Evolutionary conservation across 2,113 vertebrate species (phyloP).

Genomic region (Theristicus caerulescens): DNA sequence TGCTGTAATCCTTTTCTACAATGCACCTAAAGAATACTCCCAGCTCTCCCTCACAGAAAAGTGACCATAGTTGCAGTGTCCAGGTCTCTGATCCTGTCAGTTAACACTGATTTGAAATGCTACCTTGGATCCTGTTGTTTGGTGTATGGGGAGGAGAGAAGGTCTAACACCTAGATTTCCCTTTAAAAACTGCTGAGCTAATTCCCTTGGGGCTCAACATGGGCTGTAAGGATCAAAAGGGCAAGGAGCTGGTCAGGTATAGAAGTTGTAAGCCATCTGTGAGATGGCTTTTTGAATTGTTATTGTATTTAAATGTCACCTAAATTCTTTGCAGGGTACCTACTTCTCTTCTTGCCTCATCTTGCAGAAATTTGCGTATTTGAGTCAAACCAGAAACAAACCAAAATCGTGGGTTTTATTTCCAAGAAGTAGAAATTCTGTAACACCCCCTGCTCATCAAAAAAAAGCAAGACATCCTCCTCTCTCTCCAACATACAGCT

Average conservation of each 20-base stretch:
- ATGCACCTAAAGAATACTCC: not conserved
- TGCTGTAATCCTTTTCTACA: too few species aligned
- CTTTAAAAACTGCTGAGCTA: not conserved
- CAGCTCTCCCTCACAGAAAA: not conserved
- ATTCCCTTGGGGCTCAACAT: not conserved
- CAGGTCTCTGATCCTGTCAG: not conserved
- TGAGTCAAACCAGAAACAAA: not conserved
- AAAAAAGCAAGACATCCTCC: not conserved
- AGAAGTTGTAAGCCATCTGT: not conserved
- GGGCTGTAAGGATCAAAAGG: not conserved
- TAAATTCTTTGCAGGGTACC: not conserved
- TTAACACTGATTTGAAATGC: not conserved
- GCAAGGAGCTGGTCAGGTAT: not conserved
- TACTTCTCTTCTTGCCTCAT: not conserved
- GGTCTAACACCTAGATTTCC: not conserved
- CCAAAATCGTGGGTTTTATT: too few species aligned
- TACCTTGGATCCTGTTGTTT: not conserved
- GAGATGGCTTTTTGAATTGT: not conserved
- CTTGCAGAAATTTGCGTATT: not conserved
- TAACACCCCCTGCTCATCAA: fast-evolving
- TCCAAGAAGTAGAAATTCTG: not conserved
- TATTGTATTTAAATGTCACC: not conserved
- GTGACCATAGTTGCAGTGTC: not conserved
- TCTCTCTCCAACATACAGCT: not conserved
- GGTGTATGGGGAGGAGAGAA: not conserved